Evolutionary conservation across 2,797 vertebrate genomes (phyloP).

Genomic region (Antennarius maculatus): DNA sequence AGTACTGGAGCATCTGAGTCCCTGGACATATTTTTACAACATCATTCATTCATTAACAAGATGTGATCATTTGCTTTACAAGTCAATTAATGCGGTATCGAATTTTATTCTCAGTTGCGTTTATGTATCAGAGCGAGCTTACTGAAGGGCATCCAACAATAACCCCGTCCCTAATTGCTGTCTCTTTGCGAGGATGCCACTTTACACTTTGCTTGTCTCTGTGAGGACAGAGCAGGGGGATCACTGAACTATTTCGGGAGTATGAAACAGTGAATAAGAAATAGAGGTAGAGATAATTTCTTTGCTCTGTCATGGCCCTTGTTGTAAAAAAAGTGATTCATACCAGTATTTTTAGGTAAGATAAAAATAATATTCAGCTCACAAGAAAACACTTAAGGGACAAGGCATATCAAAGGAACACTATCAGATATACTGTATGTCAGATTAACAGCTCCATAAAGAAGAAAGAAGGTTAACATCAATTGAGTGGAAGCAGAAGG

Average conservation of each 20-base stretch:
- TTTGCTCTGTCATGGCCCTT: constrained; percentile 22
- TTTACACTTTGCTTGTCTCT: constrained; percentile 36
- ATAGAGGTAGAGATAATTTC: constrained; percentile 55
- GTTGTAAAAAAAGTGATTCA: constrained; percentile 12
- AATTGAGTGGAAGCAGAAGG: too few relatives aligned
- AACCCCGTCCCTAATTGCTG: constrained; percentile 37
- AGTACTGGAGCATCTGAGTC: too few relatives aligned
- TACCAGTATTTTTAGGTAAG: constrained; percentile 2
- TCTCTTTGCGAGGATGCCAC: constrained; percentile 42
- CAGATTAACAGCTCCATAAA: too few relatives aligned
- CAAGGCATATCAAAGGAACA: constrained; percentile 6
- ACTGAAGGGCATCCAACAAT: constrained; percentile 26
- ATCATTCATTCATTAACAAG: neutral
- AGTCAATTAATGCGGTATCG: too few relatives aligned
- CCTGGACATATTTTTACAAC: neutral
- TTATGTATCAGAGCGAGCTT: constrained; percentile 38
- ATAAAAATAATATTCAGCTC: constrained; percentile 14
- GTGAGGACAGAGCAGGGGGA: constrained; percentile 49
- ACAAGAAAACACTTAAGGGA: neutral
- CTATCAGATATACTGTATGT: too few relatives aligned
- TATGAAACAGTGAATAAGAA: constrained; percentile 70
- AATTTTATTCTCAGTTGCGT: constrained; percentile 11
- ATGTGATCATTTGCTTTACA: too few relatives aligned
- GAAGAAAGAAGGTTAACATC: too few relatives aligned
- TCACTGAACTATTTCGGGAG: constrained; percentile 66